Conservation (phyloP, 64 coral and sea anemone genomes). For the Astreopora myriophthalma region DNA sequence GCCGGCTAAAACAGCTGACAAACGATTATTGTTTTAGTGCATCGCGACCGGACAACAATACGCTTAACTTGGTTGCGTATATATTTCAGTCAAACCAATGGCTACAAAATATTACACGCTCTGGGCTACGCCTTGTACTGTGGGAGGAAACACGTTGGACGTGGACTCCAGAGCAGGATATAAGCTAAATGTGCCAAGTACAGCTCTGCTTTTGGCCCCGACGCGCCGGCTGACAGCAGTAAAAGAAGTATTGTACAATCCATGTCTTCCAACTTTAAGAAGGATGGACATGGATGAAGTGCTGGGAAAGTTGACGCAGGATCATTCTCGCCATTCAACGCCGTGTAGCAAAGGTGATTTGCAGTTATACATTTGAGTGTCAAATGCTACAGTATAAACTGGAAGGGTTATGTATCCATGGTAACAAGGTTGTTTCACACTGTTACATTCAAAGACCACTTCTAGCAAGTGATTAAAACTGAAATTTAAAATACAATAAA, state of each 20-base stretch:
- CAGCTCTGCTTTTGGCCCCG: not conserved
- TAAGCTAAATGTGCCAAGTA: conserved; percentile 20
- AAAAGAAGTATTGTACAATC: conserved; percentile 87
- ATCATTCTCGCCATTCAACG: conserved; percentile 72
- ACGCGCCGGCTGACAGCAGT: conserved; percentile 50
- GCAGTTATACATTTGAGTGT: not conserved
- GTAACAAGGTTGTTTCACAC: not conserved
- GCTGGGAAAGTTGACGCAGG: conserved; percentile 46
- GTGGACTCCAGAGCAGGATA: conserved; percentile 27
- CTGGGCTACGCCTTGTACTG: conserved; percentile 35
- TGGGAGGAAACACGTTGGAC: conserved; percentile 53
- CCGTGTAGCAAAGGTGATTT: conserved; percentile 70
- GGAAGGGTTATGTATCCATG: not conserved
- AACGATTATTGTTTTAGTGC: not conserved
- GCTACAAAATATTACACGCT: conserved; percentile 65
- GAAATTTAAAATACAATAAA: too few species aligned
- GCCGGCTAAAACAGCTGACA: not conserved
- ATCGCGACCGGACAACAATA: not conserved
- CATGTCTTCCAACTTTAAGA: conserved; percentile 68
- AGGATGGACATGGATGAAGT: conserved; percentile 88
- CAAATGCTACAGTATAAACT: not conserved
- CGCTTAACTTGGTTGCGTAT: not conserved
- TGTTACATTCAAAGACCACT: too few species aligned
- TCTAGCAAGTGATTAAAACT: too few species aligned
- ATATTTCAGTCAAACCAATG: not conserved